Evolutionary conservation across 2,888 invertebrate species (phyloP), one percentile per base, ranked within the genome.

Genomic region (Osmoderma eremita): DNA sequence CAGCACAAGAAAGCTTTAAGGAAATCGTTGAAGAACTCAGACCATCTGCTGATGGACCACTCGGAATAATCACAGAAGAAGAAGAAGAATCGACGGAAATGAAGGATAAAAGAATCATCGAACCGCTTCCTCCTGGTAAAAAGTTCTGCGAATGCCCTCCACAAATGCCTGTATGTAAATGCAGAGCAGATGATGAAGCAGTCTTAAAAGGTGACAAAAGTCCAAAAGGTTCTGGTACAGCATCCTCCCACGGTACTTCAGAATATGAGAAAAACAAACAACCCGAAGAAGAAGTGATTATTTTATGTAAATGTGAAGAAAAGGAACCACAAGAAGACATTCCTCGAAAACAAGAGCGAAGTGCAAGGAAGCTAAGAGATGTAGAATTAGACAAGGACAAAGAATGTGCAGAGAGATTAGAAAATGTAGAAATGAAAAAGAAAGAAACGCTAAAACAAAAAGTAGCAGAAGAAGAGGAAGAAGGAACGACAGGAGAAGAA

Each of bases 401-500:
- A n/a, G n/a, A 12, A 1, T 1, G 4, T 12, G 62, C 45, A 36
- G 53, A 54, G 12, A 54, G 8, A 12, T 30, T 30, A 30, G 38
- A 6, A 4, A 48, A 67, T 53, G 63, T 39, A 13, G 62, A 69
- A 67, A 36, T 15, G 10, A 17, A 18, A n/a, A 24, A 45, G 15
- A 24, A 24, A 8, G 62, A 62, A 39, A 17, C 30, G 17, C 20
- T 10, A 18, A 13, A 24, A 18, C 17, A 38, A 58, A 24, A 15
- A 53, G 53, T 36, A 54, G 63, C 17, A 18, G 30, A 24, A 18
- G 38, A 38, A 58, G 15, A 15, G 42, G 53, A 50, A 54, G 63
- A 51, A 63, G 45, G n/a, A n/a, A n/a, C n/a, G n/a, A n/a, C n/a
- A n/a, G n/a, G 15, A 8, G n/a, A 6, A 51, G 45, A 38, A 48